Evolutionary conservation across 2,888 invertebrate species (phyloP).

Genomic region (Halocaridina rubra): DNA sequence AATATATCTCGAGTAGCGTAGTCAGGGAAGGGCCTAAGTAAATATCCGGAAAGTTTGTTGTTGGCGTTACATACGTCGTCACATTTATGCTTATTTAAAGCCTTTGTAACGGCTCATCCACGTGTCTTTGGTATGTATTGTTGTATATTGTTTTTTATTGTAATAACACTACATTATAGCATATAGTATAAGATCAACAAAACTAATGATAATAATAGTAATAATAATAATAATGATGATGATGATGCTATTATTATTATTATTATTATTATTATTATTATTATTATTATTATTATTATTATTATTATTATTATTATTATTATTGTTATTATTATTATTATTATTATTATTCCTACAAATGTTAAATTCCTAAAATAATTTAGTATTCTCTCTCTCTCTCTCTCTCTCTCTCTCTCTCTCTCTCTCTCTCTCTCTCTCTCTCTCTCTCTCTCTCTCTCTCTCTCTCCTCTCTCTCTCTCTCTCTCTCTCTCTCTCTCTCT

Average conservation of each 20-base stretch:
- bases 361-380: neutral
- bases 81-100: slow-evolving; percentile 15
- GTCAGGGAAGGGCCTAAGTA: too few relatives aligned
- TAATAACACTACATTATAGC: neutral
- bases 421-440: neutral
- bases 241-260: too few relatives aligned
- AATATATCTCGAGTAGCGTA: too few relatives aligned
- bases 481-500: neutral
- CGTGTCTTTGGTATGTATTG: neutral
- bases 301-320: too few relatives aligned
- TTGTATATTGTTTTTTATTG: neutral
- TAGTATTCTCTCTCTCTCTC: neutral
- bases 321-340: too few relatives aligned
- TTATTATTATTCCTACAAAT: too few relatives aligned
- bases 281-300: too few relatives aligned
- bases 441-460: neutral
- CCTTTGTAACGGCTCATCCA: neutral
- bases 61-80: slow-evolving; percentile 14
- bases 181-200: too few relatives aligned
- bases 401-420: neutral
- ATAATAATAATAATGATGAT: too few relatives aligned
- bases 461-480: too few relatives aligned
- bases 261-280: too few relatives aligned
- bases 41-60: neutral
- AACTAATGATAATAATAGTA: too few relatives aligned